A percentile compares a stretch with the other conserved stretches of the same genome.
Evolutionary conservation across 2,113 vertebrate species (phyloP).

Genomic region (Myrmophylax atrothorax): DNA sequence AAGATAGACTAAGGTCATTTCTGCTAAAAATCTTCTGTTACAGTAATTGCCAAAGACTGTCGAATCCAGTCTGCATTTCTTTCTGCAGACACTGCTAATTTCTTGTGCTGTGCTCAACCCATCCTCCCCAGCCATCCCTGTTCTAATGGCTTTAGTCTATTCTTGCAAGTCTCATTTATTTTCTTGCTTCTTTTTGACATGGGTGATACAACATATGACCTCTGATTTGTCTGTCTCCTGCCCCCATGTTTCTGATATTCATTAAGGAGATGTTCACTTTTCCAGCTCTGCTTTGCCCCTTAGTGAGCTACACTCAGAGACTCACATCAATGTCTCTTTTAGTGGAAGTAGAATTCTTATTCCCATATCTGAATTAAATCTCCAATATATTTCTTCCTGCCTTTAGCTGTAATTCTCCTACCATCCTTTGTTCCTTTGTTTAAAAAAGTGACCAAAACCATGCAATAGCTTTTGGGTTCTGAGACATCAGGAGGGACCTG

Average conservation of each 20-base stretch:
- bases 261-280: constrained; percentile 11
- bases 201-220: not conserved
- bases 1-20: not conserved
- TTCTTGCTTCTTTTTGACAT: constrained; percentile 9
- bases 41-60: not conserved
- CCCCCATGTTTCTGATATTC: constrained; percentile 15
- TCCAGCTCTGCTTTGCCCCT: not conserved
- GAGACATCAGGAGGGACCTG: not conserved
- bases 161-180: constrained; percentile 48
- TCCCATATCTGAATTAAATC: not conserved
- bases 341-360: not conserved
- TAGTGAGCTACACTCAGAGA: not conserved
- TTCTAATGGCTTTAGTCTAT: constrained; percentile 5
- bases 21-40: not conserved
- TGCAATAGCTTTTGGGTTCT: not conserved
- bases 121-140: not conserved
- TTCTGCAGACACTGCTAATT: not conserved
- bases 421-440: not conserved
- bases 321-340: not conserved
- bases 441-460: not conserved
- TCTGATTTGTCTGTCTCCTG: constrained; percentile 29
- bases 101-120: not conserved
- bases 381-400: not conserved
- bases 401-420: not conserved
- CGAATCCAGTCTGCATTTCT: not conserved